Base-by-base conservation (phyloP, 2,113 vertebrate genomes). In the Albula goreensis region DNA sequence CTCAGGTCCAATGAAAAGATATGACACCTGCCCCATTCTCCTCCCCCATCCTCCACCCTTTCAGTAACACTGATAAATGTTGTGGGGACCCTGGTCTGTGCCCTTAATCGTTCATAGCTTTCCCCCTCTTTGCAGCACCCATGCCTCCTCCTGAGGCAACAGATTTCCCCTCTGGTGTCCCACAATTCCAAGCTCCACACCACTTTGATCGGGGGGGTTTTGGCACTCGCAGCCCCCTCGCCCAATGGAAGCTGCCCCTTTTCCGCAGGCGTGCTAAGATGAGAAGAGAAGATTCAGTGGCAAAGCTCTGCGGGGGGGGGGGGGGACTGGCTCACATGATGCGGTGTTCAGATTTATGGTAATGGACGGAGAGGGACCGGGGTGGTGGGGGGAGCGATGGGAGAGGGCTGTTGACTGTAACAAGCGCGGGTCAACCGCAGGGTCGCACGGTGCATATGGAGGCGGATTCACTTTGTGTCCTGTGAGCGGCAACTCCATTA, bases 401-500 rank as follows among this genome's bases (percentile, higher is more conserved):
- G 53, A 56, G 53, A 56, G 53, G 53, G 60, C 17, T 66, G 31
- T 79, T 13, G 78, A 15, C 78, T 5, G 63, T 17, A 12, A 70
- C 57, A 50, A 63, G 2, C 10, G 11, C 10, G 10, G 50, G 80
- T 52, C 89, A 91, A 66, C 15, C 60, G 60, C 60, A 5, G 22
- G 22, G 22, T 31, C 22, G 9, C 70, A 2, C n/a, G 22, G 5
- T 93, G 88, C 95, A 93, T 95, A 94, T 93, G 93, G 93, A 91
- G 88, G 84, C 89, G 94, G 91, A 95, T 94, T 93, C 91, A 92
- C 91, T 95, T 92, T 93, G 92, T 92, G 92, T 92, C 91, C 88
- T 89, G 93, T 88, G 94, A 95, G 94, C 91, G 94, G 94, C 89
- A 91, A 83, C 91, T 93, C 90, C 91, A 91, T 95, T 95, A 94